Conservation (phyloP, 2,113 vertebrate species). For the Ceuthmochares aereus region DNA sequence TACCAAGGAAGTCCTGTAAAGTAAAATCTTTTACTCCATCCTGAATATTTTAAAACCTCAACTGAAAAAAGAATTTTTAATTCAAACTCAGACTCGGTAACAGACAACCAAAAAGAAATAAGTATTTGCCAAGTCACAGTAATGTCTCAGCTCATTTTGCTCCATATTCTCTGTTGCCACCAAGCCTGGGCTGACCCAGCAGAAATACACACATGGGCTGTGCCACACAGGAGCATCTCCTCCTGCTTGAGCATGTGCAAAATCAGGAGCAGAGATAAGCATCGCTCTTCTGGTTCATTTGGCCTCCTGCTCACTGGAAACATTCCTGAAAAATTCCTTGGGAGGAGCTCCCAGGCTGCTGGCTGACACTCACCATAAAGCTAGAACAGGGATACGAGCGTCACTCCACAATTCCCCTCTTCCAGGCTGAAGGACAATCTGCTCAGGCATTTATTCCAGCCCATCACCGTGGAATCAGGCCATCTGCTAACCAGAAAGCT, state of each 20-base stretch:
- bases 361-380: not conserved
- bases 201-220: accelerated
- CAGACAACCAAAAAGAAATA: not conserved
- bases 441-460: not conserved
- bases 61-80: not conserved
- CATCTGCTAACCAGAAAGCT: not conserved
- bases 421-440: not conserved
- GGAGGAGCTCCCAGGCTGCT: not conserved
- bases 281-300: not conserved
- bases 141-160: not conserved
- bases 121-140: no score
- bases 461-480: not conserved
- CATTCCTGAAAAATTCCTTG: not conserved
- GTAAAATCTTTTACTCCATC: not conserved
- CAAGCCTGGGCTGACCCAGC: not conserved
- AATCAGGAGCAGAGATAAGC: not conserved
- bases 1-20: not conserved
- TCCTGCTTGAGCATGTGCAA: not conserved
- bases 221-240: not conserved
- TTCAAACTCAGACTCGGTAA: not conserved
- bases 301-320: not conserved
- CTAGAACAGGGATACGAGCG: no score
- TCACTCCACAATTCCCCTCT: no score
- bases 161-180: not conserved
- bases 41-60: not conserved